These are phyloP conservation scores for Bradynema listronoti DNA, from an alignment of 1,140 invertebrate genomes.

Conservation along the genomic window DNA sequence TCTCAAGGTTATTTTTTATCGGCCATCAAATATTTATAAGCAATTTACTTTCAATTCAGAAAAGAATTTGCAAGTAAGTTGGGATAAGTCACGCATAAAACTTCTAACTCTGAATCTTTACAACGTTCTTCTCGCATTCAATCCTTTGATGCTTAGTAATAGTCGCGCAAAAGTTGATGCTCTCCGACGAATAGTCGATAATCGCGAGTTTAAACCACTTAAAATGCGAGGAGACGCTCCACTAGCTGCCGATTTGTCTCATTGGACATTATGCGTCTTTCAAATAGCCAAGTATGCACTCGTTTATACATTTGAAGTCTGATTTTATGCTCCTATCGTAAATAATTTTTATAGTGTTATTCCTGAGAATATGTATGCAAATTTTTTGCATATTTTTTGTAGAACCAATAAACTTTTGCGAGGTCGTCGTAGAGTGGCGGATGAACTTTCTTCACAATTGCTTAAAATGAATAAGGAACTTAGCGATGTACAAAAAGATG, in stretches of 20 bases:
- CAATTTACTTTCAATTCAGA: background rate
- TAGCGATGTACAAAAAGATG: background rate
- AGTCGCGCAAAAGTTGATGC: background rate
- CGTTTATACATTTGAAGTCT: background rate
- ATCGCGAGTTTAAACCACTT: slow-evolving; percentile 15
- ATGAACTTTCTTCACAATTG: slow-evolving; percentile 13
- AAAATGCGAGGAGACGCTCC: slow-evolving; percentile 11
- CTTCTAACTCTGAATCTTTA: background rate
- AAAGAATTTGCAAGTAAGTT: background rate
- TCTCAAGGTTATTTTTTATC: slow-evolving; percentile 3
- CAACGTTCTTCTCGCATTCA: background rate
- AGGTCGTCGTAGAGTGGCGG: slow-evolving; percentile 18
- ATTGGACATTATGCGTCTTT: slow-evolving; percentile 20
- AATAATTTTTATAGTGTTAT: slow-evolving; percentile 2
- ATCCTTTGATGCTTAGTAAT: background rate
- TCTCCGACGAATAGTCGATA: background rate
- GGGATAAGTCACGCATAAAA: background rate
- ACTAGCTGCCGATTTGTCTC: slow-evolving; percentile 21
- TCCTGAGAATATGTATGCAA: background rate
- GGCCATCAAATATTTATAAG: background rate
- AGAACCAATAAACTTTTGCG: slow-evolving; percentile 9
- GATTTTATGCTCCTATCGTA: background rate
- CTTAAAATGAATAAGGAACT: slow-evolving; percentile 10
- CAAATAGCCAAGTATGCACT: slow-evolving; percentile 28
- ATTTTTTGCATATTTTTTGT: slow-evolving; percentile 3